These are phyloP conservation scores for Pungitius pungitius DNA, from an alignment of 2,113 vertebrate species.

Conservation along the genomic window DNA sequence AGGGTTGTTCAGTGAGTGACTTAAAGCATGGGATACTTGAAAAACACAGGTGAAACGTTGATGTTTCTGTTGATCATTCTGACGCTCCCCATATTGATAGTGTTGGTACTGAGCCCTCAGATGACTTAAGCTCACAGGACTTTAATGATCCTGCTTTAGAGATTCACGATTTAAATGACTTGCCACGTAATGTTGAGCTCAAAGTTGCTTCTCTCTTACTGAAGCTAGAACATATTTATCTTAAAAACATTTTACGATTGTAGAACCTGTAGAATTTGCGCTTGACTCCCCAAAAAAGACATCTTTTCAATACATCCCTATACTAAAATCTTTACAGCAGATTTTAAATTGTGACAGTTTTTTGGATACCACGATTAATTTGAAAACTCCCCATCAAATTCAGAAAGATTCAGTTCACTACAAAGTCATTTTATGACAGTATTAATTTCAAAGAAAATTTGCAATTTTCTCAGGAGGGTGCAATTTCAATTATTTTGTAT, in stretches of 20 bases:
- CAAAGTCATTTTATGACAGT: neutral
- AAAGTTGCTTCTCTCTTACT: no score
- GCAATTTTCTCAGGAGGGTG: neutral
- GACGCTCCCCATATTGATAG: no score
- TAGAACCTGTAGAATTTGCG: neutral
- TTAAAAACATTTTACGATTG: constrained; percentile 13
- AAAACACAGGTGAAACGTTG: no score
- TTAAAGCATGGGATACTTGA: no score
- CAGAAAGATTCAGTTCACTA: neutral
- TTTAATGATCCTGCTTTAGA: no score
- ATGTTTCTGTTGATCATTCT: no score
- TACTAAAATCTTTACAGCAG: neutral
- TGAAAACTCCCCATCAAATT: neutral
- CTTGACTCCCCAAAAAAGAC: neutral
- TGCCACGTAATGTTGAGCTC: no score
- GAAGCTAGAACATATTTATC: no score
- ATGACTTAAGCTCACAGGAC: no score
- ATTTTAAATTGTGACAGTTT: neutral
- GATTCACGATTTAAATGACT: no score
- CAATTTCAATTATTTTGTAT: neutral
- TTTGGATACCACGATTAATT: neutral
- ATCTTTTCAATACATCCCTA: neutral
- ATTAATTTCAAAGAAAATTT: neutral
- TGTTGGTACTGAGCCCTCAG: no score
- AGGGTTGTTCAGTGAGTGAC: no score